Base-by-base conservation (phyloP, 2,888 invertebrate genomes). In the Fragum fragum region DNA sequence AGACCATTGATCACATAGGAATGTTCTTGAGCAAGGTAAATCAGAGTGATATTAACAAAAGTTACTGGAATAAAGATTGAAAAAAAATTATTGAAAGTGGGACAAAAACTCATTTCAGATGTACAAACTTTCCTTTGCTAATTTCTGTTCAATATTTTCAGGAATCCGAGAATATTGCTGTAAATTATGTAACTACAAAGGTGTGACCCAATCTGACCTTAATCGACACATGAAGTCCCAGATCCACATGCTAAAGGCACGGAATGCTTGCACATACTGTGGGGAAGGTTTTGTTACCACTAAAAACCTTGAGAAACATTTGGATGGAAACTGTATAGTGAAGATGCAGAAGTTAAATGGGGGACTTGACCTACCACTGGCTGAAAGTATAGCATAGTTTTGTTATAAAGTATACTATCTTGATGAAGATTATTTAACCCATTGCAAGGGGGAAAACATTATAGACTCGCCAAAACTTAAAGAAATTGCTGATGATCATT, bases 221-320 rank as follows among this genome's bases (percentile, higher is more conserved):
- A 95, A 95, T 87, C 92, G 95, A n/a, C 95, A 95, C 90, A 93
- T 93, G 87, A 95, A 95, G 87, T 94, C 95, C 18, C 94, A 95
- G 88, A 94, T 94, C 39, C 95, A 95, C 82, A 90, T 93, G 86
- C 89, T 94, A 74, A 93, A 94, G 81, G 92, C 94, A 21, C 92
- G 92, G 71, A 94, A 94, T 76, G 92, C 92, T 63, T 95, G 94
- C 85, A 76, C 74, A 1, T 90, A 90, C 80, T 94, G 94, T 73
- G 92, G 92, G 0, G 94, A 94, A 76, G 94, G 94, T 0, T 94
- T 94, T 80, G 94, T 94, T 39, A 92, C 93, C 0, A 84, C 90
- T 26, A 92, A 92, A 76, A 93, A 93, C 73, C 89, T 94, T 57
- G 91, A 92, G 72, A 91, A 92, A 69, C 94, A 94, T 76, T 96